These are phyloP conservation scores for Campylomormyrus numenius DNA, from an alignment of 2,113 vertebrate species.

Conservation along the genomic window DNA sequence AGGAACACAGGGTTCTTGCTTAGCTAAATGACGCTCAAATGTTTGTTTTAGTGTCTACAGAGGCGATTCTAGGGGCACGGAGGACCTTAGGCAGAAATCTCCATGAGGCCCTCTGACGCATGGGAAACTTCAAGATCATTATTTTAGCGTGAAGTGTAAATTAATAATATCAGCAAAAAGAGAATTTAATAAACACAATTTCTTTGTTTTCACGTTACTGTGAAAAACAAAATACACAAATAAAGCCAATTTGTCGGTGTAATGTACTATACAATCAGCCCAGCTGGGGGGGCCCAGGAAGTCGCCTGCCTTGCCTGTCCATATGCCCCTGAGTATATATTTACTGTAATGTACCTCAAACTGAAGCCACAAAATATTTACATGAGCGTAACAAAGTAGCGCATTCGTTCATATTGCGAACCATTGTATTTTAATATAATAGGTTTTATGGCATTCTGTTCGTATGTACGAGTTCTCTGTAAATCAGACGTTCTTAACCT, in stretches of 20 bases:
- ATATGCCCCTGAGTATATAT: neutral
- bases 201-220: neutral
- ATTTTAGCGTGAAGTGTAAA: neutral
- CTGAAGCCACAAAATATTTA: neutral
- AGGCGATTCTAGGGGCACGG: neutral
- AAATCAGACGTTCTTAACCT: neutral
- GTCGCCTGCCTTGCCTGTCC: neutral
- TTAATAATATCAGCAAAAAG: neutral
- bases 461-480: neutral
- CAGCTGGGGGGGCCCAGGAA: neutral
- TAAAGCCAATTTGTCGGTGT: neutral
- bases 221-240: neutral
- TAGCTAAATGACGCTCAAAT: neutral
- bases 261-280: neutral
- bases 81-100: no score
- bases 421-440: neutral
- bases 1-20: neutral
- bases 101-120: neutral
- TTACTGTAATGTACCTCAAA: neutral
- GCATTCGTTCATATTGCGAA: neutral
- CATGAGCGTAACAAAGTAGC: neutral
- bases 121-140: neutral
- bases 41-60: neutral
- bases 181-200: neutral
- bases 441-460: neutral